A percentile compares a stretch with the other conserved stretches of the same genome.
Conservation (phyloP, 1,140 invertebrate genomes). For the Psilanteris sp. region DNA sequence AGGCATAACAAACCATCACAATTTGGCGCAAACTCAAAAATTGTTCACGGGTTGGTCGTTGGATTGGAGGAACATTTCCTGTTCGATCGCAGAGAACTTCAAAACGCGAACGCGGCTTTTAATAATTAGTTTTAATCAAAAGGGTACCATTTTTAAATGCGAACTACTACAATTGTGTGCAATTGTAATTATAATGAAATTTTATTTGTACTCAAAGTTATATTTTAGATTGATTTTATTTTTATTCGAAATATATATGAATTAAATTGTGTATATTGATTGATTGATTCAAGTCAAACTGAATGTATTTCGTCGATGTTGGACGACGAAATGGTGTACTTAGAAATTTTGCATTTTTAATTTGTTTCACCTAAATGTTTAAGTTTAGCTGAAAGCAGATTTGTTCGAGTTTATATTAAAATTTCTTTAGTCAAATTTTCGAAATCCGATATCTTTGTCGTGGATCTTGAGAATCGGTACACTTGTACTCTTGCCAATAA, state of each 20-base stretch:
- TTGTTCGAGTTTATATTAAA: slow-evolving; percentile 57
- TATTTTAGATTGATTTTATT: slow-evolving; percentile 62
- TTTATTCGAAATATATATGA: slow-evolving; percentile 49
- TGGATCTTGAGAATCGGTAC: slow-evolving; percentile 71
- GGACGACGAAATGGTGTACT: slow-evolving; percentile 53
- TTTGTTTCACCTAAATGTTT: slow-evolving; percentile 79
- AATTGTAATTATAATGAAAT: slow-evolving; percentile 58
- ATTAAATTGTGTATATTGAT: slow-evolving; percentile 51
- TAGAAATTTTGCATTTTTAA: slow-evolving; percentile 62
- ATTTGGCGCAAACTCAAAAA: slow-evolving; percentile 27
- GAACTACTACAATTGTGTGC: slow-evolving; percentile 55
- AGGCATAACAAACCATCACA: slow-evolving; percentile 41
- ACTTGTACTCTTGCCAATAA: slow-evolving; percentile 74
- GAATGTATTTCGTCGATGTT: slow-evolving; percentile 4
- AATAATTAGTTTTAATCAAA: slow-evolving; percentile 16
- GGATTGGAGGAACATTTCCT: not conserved
- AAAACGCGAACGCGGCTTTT: slow-evolving; percentile 35
- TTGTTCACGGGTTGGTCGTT: slow-evolving; percentile 4
- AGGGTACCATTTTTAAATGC: slow-evolving; percentile 24
- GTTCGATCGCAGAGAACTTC: slow-evolving; percentile 29
- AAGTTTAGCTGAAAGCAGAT: slow-evolving; percentile 79
- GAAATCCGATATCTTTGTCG: slow-evolving; percentile 67
- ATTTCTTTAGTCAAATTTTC: slow-evolving; percentile 66
- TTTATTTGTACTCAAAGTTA: slow-evolving; percentile 52
- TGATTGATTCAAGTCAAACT: slow-evolving; percentile 34